phyloP scores from a whole-genome alignment of 1,140 invertebrate genomes.

The Hetaerina americana region DNA sequence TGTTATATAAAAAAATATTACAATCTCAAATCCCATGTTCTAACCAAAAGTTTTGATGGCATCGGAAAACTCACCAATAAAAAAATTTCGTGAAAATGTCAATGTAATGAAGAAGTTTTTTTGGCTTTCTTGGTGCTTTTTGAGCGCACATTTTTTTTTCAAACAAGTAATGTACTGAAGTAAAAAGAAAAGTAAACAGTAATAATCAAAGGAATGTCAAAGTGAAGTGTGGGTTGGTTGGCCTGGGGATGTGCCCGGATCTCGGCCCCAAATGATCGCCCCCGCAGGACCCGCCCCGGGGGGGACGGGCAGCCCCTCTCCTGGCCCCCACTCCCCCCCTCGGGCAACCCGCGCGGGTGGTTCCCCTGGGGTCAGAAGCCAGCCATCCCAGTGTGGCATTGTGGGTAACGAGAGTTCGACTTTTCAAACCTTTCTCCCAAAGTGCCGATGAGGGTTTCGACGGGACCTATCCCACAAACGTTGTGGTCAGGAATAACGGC shows the following conservation, averaged over 20 bases:
- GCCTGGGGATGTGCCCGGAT: too few relatives aligned
- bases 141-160: too few relatives aligned
- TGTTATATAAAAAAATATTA: not conserved
- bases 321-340: not conserved
- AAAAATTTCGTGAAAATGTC: not conserved
- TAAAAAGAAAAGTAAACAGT: too few relatives aligned
- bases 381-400: too few relatives aligned
- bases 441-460: constrained; percentile 98
- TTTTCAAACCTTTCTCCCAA: constrained; percentile 26
- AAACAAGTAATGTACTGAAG: too few relatives aligned
- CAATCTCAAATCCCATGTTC: not conserved
- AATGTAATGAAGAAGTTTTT: too few relatives aligned
- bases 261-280: too few relatives aligned
- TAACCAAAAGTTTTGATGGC: not conserved
- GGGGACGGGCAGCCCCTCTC: not conserved
- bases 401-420: too few relatives aligned
- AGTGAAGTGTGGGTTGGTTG: not conserved
- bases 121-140: too few relatives aligned
- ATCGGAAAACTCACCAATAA: not conserved
- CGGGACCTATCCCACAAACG: constrained; percentile 93
- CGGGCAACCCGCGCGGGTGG: not conserved
- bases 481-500: constrained; percentile 90
- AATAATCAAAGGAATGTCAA: not conserved
- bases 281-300: too few relatives aligned
- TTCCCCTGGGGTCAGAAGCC: too few relatives aligned